Evolutionary conservation across 2,113 vertebrate genomes (phyloP), one percentile per base, ranked within the genome.

Genomic region (Galemys pyrenaicus): DNA sequence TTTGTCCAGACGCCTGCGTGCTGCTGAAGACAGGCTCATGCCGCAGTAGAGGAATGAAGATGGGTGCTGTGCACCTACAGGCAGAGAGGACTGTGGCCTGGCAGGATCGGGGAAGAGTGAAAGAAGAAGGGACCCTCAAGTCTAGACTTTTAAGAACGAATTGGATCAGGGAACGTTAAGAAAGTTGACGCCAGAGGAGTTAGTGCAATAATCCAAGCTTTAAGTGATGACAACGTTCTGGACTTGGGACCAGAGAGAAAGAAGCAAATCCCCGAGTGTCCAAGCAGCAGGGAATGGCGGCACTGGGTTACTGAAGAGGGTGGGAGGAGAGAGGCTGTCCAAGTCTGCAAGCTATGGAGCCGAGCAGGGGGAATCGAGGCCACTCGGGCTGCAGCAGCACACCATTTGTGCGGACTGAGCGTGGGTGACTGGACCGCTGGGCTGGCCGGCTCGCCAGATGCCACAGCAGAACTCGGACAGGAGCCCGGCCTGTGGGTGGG

Each of bases 21-120:
- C 4, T 5, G 13, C 4, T 26, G 58, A 26, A 22, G n/a, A 11
- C 1, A 7, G n/a, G 17, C 39, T 58, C 3, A 2, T 5, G 1
- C 35, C 37, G 19, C 20, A 11, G 32, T 1, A 15, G 11, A 51
- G 44, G 6, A 12, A 39, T 54, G 0, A 0, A 4, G 16, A 37
- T 79, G 37, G 54, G 39, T 20, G 28, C 15, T 54, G 41, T n/a
- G 54, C 5, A 22, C 71, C 54, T n/a, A 19, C 22, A 46, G 22
- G 56, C 46, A 65, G 49, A 30, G 26, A 44, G 15, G 20, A n/a
- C 1, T 16, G 17, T 22, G 37, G 60, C 13, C 67, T 51, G 37
- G 89, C 8, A 9, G 20, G 26, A 46, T 44, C 7, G 16, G 35
- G 62, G 39, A 12, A 73, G 56, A 46, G 5, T 20, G 26, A 0